Conservation (phyloP, 2,888 invertebrate genomes). For the Protophormia terraenovae region DNA sequence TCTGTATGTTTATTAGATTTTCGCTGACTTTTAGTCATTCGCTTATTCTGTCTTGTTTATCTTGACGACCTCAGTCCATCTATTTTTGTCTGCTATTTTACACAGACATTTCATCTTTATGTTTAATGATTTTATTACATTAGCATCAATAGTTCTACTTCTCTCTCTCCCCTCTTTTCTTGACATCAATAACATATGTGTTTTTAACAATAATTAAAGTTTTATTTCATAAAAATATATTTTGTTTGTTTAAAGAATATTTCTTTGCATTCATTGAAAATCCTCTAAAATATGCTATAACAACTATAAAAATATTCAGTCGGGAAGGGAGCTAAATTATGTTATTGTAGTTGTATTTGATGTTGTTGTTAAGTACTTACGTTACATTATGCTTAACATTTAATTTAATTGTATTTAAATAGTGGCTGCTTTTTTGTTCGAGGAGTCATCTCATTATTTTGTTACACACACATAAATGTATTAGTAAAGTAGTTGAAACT, state of each 20-base stretch:
- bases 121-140: conserved; percentile 36
- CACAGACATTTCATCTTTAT: conserved; percentile 9
- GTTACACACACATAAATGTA: neutral
- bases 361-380: conserved; percentile 27
- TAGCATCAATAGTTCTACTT: conserved; percentile 10
- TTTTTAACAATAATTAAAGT: conserved; percentile 37
- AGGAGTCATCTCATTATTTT: neutral
- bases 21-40: conserved; percentile 10
- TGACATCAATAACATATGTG: neutral
- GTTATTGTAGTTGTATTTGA: neutral
- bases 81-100: neutral
- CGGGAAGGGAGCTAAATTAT: conserved; percentile 37
- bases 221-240: conserved; percentile 15
- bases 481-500: conserved; percentile 3
- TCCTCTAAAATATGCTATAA: conserved; percentile 10
- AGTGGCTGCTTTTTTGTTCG: conserved; percentile 6
- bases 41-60: neutral
- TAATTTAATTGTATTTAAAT: conserved; percentile 47
- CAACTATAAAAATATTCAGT: neutral
- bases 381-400: conserved; percentile 35
- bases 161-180: neutral
- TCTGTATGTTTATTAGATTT: conserved; percentile 35
- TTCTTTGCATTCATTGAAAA: conserved; percentile 10
- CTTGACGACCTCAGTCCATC: neutral
- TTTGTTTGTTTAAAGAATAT: neutral